Conservation (phyloP, 2,797 vertebrate genomes). For the Hapalemur alaotrensis region DNA sequence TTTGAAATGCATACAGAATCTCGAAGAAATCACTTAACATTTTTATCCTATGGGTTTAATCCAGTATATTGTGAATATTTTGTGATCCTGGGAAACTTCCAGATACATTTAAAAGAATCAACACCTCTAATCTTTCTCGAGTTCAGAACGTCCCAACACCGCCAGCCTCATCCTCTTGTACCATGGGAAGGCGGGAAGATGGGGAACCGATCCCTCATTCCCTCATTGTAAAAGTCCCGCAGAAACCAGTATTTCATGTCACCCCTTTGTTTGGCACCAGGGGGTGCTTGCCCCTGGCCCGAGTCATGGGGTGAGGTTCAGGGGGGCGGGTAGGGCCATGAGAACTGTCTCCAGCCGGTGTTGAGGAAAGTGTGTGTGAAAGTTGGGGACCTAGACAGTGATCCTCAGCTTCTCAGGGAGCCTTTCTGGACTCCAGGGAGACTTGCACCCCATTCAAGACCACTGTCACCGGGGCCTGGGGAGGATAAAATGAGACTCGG, state of each 20-base stretch:
- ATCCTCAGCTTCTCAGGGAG: no score
- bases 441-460: neutral
- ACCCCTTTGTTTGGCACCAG: neutral
- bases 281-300: neutral
- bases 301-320: rapidly evolving
- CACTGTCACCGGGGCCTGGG: neutral
- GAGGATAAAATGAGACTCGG: neutral
- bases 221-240: rapidly evolving
- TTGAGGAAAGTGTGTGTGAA: rapidly evolving
- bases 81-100: neutral
- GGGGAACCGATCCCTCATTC: rapidly evolving
- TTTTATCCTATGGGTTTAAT: neutral
- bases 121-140: neutral
- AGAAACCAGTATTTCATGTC: neutral
- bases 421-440: no score
- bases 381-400: neutral
- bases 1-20: neutral
- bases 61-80: neutral
- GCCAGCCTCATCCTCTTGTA: neutral
- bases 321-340: neutral
- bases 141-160: neutral
- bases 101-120: neutral
- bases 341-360: rapidly evolving
- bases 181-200: no score
- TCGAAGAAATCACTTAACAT: neutral